A percentile compares a stretch with the other conserved stretches of the same genome.
Conservation (phyloP, 2,797 vertebrate species). For the Sphenodon punctatus region DNA sequence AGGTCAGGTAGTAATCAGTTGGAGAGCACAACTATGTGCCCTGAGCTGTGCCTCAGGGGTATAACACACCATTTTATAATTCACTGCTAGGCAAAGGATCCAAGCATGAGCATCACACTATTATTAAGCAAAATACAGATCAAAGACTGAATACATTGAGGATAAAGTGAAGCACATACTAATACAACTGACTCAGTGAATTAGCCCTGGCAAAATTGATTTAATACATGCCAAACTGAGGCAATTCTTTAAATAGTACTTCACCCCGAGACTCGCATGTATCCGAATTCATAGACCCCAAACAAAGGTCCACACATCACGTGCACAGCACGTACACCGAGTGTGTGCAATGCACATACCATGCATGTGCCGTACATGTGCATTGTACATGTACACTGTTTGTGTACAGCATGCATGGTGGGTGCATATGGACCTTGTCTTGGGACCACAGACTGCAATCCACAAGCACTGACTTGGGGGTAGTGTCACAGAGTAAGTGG, state of each 20-base stretch:
- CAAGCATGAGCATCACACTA: neutral
- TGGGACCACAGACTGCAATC: no score
- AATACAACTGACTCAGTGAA: neutral
- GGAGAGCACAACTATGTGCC: accelerated
- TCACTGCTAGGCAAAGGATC: neutral
- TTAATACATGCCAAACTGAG: neutral
- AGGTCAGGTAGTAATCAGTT: neutral
- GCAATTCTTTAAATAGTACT: neutral
- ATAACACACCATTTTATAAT: accelerated
- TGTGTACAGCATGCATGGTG: no score
- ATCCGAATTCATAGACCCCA: neutral
- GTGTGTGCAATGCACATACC: no score
- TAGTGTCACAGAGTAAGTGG: no score
- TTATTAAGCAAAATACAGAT: neutral
- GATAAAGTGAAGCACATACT: neutral
- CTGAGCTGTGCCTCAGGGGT: neutral
- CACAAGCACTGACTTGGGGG: no score
- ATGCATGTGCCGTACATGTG: no score
- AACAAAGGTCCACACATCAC: no score
- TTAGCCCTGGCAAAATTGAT: neutral
- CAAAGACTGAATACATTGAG: neutral
- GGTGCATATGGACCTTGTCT: no score
- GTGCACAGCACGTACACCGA: no score
- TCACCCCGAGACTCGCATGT: neutral
- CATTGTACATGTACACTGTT: no score